Conservation (phyloP, 30 jellyfish, hydroid and myxozoan species). For the Aurelia aurita region DNA sequence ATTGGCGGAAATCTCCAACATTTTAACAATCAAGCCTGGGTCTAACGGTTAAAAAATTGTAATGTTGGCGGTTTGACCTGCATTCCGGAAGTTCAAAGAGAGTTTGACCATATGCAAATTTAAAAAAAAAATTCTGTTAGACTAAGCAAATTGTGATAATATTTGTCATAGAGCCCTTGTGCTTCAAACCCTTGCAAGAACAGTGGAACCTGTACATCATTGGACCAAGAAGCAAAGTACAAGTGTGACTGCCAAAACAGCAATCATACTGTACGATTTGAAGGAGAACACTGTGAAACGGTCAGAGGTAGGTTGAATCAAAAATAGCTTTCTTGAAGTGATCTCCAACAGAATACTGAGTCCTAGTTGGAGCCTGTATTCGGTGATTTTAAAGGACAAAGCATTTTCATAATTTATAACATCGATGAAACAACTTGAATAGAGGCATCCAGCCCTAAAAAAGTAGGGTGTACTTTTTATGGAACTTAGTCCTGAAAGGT, state of each 20-base stretch:
- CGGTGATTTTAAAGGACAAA: too few species aligned
- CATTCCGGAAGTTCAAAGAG: neutral
- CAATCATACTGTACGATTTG: neutral
- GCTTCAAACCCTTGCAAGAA: conserved; percentile 43
- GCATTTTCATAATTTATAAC: too few species aligned
- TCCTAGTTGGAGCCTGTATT: too few species aligned
- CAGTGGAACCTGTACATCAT: conserved; percentile 37
- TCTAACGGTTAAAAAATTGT: too few species aligned
- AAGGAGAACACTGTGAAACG: neutral
- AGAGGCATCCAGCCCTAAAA: too few species aligned
- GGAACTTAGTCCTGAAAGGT: too few species aligned
- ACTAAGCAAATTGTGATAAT: neutral
- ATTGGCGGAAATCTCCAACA: neutral
- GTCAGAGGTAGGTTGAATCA: neutral
- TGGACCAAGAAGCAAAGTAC: conserved; percentile 26
- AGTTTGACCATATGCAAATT: neutral
- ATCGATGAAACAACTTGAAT: too few species aligned
- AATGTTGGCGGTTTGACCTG: neutral
- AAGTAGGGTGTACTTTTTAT: too few species aligned
- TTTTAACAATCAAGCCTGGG: neutral
- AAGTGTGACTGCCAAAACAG: conserved; percentile 14
- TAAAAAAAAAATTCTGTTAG: too few species aligned
- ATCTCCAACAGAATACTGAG: too few species aligned
- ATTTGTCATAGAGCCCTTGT: conserved; percentile 26
- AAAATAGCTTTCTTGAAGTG: too few species aligned